Evolutionary conservation across 2,797 vertebrate genomes (phyloP).

Genomic region (Crocidura indochinensis): DNA sequence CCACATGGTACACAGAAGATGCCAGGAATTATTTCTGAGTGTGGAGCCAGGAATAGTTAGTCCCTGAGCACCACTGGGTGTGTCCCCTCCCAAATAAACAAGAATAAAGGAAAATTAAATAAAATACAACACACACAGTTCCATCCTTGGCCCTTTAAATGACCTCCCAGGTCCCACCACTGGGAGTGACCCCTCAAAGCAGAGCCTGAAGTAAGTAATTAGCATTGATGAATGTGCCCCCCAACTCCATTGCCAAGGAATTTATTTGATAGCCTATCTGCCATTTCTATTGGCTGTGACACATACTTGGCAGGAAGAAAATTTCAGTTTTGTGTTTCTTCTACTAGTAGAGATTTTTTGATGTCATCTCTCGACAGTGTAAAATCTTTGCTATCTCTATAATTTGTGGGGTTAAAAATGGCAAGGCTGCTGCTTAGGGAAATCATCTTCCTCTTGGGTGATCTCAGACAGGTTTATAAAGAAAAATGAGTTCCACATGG

Average conservation of each 20-base stretch:
- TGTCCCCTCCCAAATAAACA: too few species aligned
- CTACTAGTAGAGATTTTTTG: not conserved
- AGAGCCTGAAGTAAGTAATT: too few species aligned
- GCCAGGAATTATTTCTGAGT: too few species aligned
- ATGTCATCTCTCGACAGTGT: not conserved
- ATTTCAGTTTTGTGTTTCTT: constrained; percentile 1
- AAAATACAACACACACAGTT: too few species aligned
- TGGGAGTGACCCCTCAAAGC: too few species aligned
- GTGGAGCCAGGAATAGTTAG: too few species aligned
- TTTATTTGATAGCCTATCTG: not conserved
- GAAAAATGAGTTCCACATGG: not conserved
- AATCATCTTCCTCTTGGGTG: not conserved
- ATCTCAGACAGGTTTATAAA: not conserved
- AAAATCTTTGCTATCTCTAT: not conserved
- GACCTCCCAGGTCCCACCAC: too few species aligned
- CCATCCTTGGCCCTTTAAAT: too few species aligned
- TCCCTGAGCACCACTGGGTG: too few species aligned
- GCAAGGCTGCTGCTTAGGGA: not conserved
- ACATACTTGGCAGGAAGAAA: not conserved
- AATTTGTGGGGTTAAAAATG: not conserved
- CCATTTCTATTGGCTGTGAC: not conserved
- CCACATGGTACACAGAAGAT: too few species aligned
- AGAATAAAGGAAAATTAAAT: too few species aligned
- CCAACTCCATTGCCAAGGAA: not conserved
- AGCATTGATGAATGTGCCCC: too few species aligned